These are phyloP conservation scores for Grapholita molesta DNA, from an alignment of 1,140 invertebrate species.

Conservation along the genomic window DNA sequence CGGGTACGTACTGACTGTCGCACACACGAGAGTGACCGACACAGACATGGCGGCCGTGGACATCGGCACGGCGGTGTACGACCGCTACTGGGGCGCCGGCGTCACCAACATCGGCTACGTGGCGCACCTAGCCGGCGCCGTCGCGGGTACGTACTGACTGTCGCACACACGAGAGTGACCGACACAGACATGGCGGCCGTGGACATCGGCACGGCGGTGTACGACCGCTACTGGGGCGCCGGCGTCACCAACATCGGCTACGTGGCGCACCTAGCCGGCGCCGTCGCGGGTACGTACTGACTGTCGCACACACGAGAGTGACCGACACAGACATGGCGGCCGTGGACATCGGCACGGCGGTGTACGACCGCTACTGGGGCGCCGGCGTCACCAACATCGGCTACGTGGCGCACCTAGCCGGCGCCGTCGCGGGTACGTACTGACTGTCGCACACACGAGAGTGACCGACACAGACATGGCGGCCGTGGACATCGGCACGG, in stretches of 20 bases:
- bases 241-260: constrained; percentile 90
- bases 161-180: too few relatives aligned
- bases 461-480: too few relatives aligned
- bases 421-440: constrained; percentile 81
- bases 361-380: constrained; percentile 88
- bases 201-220: constrained; percentile 91
- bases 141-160: constrained; percentile 79
- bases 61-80: constrained; percentile 89
- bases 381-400: constrained; percentile 87
- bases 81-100: constrained; percentile 85
- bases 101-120: constrained; percentile 90
- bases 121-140: constrained; percentile 89
- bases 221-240: constrained; percentile 85
- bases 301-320: too few relatives aligned
- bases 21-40: too few relatives aligned
- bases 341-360: constrained; percentile 89
- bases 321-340: too few relatives aligned
- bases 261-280: constrained; percentile 90
- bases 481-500: constrained; percentile 87
- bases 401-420: constrained; percentile 91
- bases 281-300: constrained; percentile 79
- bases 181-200: constrained; percentile 85
- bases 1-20: constrained; percentile 62
- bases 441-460: too few relatives aligned
- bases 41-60: constrained; percentile 87